Evolutionary conservation across 2,797 vertebrate genomes (phyloP), one percentile per base, ranked within the genome.

Genomic region (Rhinella marina): DNA sequence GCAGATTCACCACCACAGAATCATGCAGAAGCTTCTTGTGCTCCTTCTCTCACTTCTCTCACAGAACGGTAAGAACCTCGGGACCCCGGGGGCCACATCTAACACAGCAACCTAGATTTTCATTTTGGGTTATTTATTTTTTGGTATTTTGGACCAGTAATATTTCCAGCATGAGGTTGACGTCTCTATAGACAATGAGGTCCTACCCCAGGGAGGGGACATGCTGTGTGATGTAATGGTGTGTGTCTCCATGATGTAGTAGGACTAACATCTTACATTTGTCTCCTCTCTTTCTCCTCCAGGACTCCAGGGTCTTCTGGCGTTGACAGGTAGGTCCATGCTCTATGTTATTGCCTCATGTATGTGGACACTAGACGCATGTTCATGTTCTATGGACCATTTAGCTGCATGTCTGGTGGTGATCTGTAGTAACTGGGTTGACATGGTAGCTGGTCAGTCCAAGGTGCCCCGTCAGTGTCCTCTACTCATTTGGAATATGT

Each of bases 51-150:
- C 41, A 2, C 25, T 80, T 12, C 62, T 80, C 13, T 78, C 48
- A 23, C 61, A 54, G 11, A n/a, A 56, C 10, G 85, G 85, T 86
- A 86, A 80, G 76, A 54, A 16, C 48, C 29, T 9, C 27, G 17
- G 2, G 14, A 72, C 66, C 25, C 62, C 6, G 41, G 41, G 41
- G 41, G 41, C 41, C 41, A 6, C 32, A 14, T 7, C 25, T 59
- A 16, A 14, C 29, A 14, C 13, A 7, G 16, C 64, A 68, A 27
- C 3, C 25, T 14, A 27, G 3, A 27, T 11, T 13, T 41, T 13
- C 10, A 10, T 41, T 0, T 41, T 72, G 16, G 16, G 17, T 41
- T 7, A 19, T 72, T 21, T 7, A 32, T 21, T 10, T 23, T 62
- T 62, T 62, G 23, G 21, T 62, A 6, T 62, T 62, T 62, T 21